Conservation (phyloP, 2,888 invertebrate genomes). For the Hypena proboscidalis region DNA sequence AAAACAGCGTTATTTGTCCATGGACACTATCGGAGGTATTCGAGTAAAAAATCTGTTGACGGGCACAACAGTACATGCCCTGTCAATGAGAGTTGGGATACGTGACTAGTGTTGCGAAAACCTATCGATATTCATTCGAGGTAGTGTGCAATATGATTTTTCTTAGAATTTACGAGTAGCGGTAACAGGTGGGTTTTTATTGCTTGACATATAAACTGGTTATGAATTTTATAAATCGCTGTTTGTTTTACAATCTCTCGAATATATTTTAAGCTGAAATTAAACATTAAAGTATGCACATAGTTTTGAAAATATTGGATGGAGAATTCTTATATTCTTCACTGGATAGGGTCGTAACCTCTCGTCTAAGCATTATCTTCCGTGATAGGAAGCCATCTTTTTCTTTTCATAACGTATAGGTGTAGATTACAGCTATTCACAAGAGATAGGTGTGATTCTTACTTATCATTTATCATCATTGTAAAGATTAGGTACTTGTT, state of each 20-base stretch:
- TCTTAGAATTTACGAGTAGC: conserved; percentile 52
- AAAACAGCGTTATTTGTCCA: conserved; percentile 13
- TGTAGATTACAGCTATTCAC: conserved; percentile 30
- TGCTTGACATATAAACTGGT: conserved; percentile 37
- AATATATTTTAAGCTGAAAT: neutral
- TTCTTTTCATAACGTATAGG: conserved; percentile 17
- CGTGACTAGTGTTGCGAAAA: conserved; percentile 55
- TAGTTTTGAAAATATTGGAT: conserved; percentile 10
- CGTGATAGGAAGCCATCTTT: conserved; percentile 24
- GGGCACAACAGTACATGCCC: conserved; percentile 37
- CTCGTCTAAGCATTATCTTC: conserved; percentile 24
- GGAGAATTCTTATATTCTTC: conserved; percentile 16
- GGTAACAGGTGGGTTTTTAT: conserved; percentile 49
- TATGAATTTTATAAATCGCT: conserved; percentile 27
- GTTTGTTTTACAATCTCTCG: conserved; percentile 2
- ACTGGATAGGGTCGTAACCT: conserved; percentile 22
- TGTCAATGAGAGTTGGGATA: conserved; percentile 45
- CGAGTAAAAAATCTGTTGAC: conserved; percentile 28
- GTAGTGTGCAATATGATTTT: conserved; percentile 46
- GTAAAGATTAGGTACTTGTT: conserved; percentile 22
- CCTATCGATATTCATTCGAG: conserved; percentile 51
- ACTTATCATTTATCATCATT: conserved; percentile 27
- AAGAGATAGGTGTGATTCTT: conserved; percentile 29
- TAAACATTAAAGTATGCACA: neutral
- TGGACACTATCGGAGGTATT: conserved; percentile 9